Base-by-base conservation (phyloP, 1,140 invertebrate species). In the Heliconius melpomene region DNA sequence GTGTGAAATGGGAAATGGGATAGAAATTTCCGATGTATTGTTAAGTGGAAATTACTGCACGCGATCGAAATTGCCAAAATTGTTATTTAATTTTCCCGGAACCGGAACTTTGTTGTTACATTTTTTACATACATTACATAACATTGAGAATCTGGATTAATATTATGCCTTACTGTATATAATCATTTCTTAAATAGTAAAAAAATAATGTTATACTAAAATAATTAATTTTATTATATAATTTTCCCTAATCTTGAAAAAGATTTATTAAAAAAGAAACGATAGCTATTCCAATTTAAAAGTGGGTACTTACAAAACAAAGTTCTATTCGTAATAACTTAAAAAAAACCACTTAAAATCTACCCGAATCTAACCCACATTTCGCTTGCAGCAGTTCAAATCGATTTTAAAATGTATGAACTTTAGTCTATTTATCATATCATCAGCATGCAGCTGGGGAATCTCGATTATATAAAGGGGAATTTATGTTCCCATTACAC, bases 401-500 rank as follows among this genome's bases (percentile, higher is more conserved):
- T 78, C 71, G 20, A 57, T 78, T 78, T 78, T 72, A 78, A 78
- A 78, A 78, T 78, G 77, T 78, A 78, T 78, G 77, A 78, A 78
- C 70, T 78, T 77, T 77, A 70, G 36, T 77, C 76, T 77, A 72
- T 78, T 77, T 77, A 77, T 71, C 76, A 77, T 77, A 77, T 52
- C 66, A 77, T 77, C 76, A 72, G 70, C 70, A 77, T 72, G 70
- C 70, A 70, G 54, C 38, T 70, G 52, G 57, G 38, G 70, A 66
- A 70, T 76, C 60, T 76, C 36, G 75, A 76, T 76, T 46, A 76
- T 76, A 77, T 77, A 77, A 71, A 38, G 32, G 13, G 66, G 66
- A 40, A 77, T 77, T 71, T 71, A 77, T 71, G 36, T 76, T 66
- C 60, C 60, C 26, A 76, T 76, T 70, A 77, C 75, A 60, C 32